Evolutionary conservation across 2,797 vertebrate genomes (phyloP).

Genomic region (Amphiprion clarkii): DNA sequence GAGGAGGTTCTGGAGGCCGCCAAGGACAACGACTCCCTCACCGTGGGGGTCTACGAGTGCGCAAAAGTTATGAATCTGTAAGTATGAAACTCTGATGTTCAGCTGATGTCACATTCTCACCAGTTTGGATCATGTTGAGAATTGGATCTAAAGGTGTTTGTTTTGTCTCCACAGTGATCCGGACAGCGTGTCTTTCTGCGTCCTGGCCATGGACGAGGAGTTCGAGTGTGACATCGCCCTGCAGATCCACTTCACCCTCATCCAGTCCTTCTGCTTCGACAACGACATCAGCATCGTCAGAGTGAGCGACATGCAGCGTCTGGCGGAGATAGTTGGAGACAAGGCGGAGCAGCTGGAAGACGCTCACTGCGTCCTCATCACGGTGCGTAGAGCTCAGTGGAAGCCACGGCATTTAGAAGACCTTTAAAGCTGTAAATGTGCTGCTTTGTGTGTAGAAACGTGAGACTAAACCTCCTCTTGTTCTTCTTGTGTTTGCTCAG

Average conservation of each 20-base stretch:
- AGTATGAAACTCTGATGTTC: constrained; percentile 76
- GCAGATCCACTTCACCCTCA: constrained; percentile 98
- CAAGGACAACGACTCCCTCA: constrained; percentile 91
- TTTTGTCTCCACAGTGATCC: constrained; percentile 85
- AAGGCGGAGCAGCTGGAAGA: constrained; percentile 85
- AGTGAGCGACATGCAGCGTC: constrained; percentile 89
- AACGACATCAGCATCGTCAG: constrained; percentile 96
- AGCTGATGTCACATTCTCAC: neutral
- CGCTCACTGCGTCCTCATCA: constrained; percentile 95
- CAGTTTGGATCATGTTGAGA: neutral
- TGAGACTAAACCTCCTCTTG: constrained; percentile 65
- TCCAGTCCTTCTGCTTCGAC: constrained; percentile 98
- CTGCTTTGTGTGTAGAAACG: neutral
- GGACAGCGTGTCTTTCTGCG: constrained; percentile 92
- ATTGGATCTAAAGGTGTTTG: constrained; percentile 7
- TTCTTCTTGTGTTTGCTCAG: constrained; percentile 55
- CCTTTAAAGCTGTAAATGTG: too few species aligned
- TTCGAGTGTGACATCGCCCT: constrained; percentile 93
- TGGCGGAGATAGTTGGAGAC: constrained; percentile 88
- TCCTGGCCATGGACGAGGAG: constrained; percentile 91
- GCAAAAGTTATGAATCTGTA: constrained; percentile 97
- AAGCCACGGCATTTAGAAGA: too few species aligned
- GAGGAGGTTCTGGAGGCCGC: constrained; percentile 90
- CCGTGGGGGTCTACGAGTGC: constrained; percentile 95
- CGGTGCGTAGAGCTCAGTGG: constrained; percentile 82